These are phyloP conservation scores for Hipposideros armiger DNA, from an alignment of 2,113 vertebrate genomes.

Conservation along the genomic window DNA sequence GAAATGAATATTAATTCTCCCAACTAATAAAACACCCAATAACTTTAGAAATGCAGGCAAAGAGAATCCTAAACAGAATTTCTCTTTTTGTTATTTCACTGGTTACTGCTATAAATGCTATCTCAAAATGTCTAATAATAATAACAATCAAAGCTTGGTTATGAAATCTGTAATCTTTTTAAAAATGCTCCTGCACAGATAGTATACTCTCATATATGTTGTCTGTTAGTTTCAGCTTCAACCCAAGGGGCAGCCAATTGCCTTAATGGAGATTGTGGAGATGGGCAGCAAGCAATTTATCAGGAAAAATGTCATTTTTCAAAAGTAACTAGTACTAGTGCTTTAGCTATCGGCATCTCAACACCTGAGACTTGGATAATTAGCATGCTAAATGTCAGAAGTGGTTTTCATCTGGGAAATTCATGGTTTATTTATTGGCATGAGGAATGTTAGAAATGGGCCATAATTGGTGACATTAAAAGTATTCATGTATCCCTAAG, in stretches of 20 bases:
- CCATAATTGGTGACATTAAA: constrained; percentile 37
- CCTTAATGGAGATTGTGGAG: background rate
- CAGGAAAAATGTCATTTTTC: constrained; percentile 7
- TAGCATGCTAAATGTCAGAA: constrained; percentile 64
- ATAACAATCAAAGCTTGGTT: background rate
- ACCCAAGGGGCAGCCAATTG: background rate
- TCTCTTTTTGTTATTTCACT: background rate
- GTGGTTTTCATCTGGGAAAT: constrained; percentile 61
- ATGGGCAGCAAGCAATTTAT: background rate
- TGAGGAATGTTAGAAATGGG: constrained; percentile 23
- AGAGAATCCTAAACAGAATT: background rate
- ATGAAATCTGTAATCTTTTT: background rate
- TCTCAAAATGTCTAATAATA: constrained; percentile 15
- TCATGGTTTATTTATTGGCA: constrained; percentile 69
- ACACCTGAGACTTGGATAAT: constrained; percentile 59
- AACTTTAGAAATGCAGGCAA: background rate
- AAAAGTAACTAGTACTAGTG: background rate
- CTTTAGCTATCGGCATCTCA: background rate
- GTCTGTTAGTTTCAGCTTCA: background rate
- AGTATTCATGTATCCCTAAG: background rate
- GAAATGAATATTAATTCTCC: background rate
- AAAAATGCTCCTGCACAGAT: background rate
- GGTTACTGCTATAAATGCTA: background rate
- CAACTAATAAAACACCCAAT: background rate
- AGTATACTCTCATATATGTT: background rate